A percentile compares a stretch with the other conserved stretches of the same genome.
Conservation (phyloP, 30 jellyfish, hydroid and myxozoan genomes). For the Chrysaora quinquecirrha region DNA sequence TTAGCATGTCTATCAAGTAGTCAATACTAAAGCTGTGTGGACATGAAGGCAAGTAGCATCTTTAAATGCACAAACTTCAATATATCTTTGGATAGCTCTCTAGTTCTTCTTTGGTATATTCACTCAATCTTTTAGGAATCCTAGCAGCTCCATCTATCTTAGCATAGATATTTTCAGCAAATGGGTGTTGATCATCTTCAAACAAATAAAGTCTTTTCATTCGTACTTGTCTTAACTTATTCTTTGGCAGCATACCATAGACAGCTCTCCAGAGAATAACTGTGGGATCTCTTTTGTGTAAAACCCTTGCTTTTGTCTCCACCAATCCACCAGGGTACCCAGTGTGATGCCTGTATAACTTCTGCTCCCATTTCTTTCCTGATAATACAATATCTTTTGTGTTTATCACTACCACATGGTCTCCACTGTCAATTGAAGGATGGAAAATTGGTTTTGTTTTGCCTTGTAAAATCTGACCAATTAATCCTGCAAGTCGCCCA, state of each 20-base stretch:
- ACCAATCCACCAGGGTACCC: slow-evolving; percentile 97
- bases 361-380: slow-evolving; percentile 94
- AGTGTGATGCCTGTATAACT: slow-evolving; percentile 94
- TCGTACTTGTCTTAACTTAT: slow-evolving; percentile 60
- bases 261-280: slow-evolving; percentile 98
- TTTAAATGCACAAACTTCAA: too few species aligned
- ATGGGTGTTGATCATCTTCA: slow-evolving; percentile 95
- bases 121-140: slow-evolving; percentile 86
- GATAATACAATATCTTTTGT: slow-evolving; percentile 75
- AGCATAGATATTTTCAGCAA: slow-evolving; percentile 86
- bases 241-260: slow-evolving; percentile 95
- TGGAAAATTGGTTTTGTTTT: slow-evolving; percentile 93
- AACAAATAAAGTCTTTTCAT: slow-evolving; percentile 92
- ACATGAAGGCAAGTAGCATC: too few species aligned
- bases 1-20: too few species aligned
- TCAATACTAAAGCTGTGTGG: too few species aligned
- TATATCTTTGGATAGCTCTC: slow-evolving; percentile 76
- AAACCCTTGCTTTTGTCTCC: slow-evolving; percentile 71
- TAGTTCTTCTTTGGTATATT: slow-evolving; percentile 81
- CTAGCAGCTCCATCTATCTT: slow-evolving; percentile 85
- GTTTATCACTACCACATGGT: slow-evolving; percentile 91
- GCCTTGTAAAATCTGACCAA: slow-evolving; percentile 78
- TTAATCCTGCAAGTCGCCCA: slow-evolving; percentile 88
- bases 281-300: slow-evolving; percentile 79
- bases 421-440: slow-evolving; percentile 92